Percentiles rank a stretch among this genome's conserved stretches.
Evolutionary conservation across 2,113 vertebrate genomes (phyloP).

Genomic region (Malurus alboscapulatus): DNA sequence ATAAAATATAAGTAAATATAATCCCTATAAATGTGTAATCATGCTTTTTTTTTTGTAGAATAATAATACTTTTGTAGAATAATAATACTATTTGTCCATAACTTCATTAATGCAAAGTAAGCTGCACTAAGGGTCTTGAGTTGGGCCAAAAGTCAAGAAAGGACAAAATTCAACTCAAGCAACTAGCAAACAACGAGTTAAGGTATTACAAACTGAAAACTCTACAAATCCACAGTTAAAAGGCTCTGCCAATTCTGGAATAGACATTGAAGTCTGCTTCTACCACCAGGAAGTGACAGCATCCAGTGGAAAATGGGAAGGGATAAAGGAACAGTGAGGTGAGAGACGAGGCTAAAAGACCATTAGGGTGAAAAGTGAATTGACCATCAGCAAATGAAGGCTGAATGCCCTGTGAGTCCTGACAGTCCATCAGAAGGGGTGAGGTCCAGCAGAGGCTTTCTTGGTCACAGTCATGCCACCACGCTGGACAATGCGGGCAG

Average conservation of each 20-base stretch:
- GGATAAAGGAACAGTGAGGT: neutral
- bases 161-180: neutral
- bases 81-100: neutral
- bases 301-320: neutral
- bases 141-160: neutral
- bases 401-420: neutral
- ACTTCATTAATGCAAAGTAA: neutral
- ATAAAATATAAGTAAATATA: neutral
- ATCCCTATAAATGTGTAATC: neutral
- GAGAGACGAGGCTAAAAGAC: neutral
- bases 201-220: neutral
- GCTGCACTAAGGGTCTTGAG: neutral
- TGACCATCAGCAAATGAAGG: neutral
- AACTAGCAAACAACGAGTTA: neutral
- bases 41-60: neutral
- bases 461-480: neutral
- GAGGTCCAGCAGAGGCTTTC: neutral
- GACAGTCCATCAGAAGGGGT: neutral
- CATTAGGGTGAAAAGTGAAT: neutral
- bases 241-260: neutral
- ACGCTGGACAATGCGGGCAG: neutral
- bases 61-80: neutral
- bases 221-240: neutral
- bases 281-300: neutral
- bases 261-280: neutral